These are phyloP conservation scores for Dynastes grantii DNA, from an alignment of 2,888 invertebrate species.

Conservation along the genomic window DNA sequence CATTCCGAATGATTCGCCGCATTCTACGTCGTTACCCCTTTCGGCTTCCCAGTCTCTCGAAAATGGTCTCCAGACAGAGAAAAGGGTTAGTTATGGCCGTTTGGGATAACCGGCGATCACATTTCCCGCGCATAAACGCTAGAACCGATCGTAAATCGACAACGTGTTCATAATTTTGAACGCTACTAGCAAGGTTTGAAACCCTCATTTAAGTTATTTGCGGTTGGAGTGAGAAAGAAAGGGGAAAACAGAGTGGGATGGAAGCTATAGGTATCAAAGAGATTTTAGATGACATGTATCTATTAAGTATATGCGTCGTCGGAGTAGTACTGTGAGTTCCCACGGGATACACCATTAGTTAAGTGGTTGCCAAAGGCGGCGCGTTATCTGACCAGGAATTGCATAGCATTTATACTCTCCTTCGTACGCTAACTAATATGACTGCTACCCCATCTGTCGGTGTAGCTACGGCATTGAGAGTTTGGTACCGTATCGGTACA, in stretches of 20 bases:
- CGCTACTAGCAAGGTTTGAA: conserved; percentile 56
- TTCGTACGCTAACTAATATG: conserved; percentile 21
- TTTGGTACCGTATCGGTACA: conserved; percentile 50
- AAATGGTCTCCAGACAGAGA: conserved; percentile 41
- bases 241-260: neutral
- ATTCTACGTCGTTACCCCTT: neutral
- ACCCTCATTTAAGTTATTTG: conserved; percentile 62
- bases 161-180: conserved; percentile 61
- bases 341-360: conserved; percentile 61
- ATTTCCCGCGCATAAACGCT: conserved; percentile 42
- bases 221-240: conserved; percentile 44
- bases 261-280: conserved; percentile 54
- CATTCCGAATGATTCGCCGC: conserved; percentile 24
- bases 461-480: conserved; percentile 46
- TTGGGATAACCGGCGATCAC: conserved; percentile 43
- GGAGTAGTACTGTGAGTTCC: conserved; percentile 54
- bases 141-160: conserved; percentile 58
- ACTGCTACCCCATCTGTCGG: conserved; percentile 55
- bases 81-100: conserved; percentile 44
- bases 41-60: conserved; percentile 12
- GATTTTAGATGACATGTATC: conserved; percentile 62
- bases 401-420: conserved; percentile 36
- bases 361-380: conserved; percentile 56
- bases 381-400: conserved; percentile 49
- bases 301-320: conserved; percentile 61